Percentiles rank a stretch among this genome's conserved stretches.
These are phyloP conservation scores for Fabriciana adippe DNA, from an alignment of 2,888 invertebrate genomes.

Conservation along the genomic window DNA sequence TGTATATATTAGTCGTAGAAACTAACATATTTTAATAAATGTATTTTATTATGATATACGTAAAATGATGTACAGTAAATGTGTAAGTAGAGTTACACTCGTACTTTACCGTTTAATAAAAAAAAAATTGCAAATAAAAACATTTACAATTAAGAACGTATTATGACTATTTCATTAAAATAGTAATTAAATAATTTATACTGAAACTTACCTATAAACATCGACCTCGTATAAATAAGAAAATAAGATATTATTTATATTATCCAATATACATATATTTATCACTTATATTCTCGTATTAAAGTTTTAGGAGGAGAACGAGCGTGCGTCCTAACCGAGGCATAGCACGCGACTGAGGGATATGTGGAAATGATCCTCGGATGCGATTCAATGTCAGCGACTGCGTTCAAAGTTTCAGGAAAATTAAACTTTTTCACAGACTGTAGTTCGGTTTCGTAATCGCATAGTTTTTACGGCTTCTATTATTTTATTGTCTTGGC, in stretches of 20 bases:
- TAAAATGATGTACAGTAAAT: no score
- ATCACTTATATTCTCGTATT: slow-evolving; percentile 4
- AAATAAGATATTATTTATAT: slow-evolving; percentile 14
- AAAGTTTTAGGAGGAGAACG: slow-evolving; percentile 29
- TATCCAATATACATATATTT: slow-evolving; percentile 1
- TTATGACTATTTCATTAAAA: background rate
- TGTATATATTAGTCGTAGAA: no score
- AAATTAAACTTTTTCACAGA: slow-evolving; percentile 10
- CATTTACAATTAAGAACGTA: no score
- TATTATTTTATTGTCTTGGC: no score
- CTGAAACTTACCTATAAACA: slow-evolving; percentile 28
- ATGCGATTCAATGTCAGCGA: slow-evolving; percentile 18
- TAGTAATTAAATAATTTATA: background rate
- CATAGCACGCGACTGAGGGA: slow-evolving; percentile 35
- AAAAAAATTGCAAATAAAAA: no score
- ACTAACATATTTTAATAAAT: no score
- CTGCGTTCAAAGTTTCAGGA: slow-evolving; percentile 15
- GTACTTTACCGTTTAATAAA: no score
- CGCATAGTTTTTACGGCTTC: background rate
- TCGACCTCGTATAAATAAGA: slow-evolving; percentile 1
- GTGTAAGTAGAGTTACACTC: no score
- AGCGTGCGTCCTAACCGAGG: slow-evolving; percentile 33
- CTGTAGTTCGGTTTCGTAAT: background rate
- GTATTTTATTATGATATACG: no score
- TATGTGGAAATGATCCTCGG: slow-evolving; percentile 16